Conservation (phyloP, 2,113 vertebrate species). For the Aptenodytes patagonicus region DNA sequence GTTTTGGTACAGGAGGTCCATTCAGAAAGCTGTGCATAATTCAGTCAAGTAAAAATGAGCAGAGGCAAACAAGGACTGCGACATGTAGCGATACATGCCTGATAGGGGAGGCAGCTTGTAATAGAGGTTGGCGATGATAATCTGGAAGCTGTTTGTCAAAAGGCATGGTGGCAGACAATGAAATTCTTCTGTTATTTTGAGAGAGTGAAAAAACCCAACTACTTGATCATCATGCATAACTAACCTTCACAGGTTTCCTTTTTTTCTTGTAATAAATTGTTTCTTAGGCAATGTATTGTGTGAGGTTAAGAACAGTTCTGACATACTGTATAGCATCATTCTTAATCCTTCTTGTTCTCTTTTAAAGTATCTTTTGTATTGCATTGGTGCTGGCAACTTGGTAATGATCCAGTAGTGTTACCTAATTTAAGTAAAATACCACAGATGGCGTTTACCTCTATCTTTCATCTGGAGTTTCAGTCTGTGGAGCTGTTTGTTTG, state of each 20-base stretch:
- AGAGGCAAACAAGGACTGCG: neutral
- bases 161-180: neutral
- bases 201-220: neutral
- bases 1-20: neutral
- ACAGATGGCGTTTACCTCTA: neutral
- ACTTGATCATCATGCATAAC: neutral
- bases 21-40: neutral
- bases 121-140: neutral
- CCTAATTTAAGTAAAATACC: neutral
- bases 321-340: neutral
- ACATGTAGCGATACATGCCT: neutral
- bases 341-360: neutral
- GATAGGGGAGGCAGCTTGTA: neutral
- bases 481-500: neutral
- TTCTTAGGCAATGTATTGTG: neutral
- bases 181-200: neutral
- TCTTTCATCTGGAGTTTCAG: neutral
- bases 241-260: neutral
- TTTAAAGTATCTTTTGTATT: neutral
- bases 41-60: neutral
- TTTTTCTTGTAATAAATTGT: neutral
- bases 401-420: neutral
- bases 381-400: neutral
- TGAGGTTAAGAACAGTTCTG: neutral
- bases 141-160: conserved; percentile 6